Evolutionary conservation across 2,113 vertebrate species (phyloP), one percentile per base, ranked within the genome.

Genomic region (Bucco capensis): DNA sequence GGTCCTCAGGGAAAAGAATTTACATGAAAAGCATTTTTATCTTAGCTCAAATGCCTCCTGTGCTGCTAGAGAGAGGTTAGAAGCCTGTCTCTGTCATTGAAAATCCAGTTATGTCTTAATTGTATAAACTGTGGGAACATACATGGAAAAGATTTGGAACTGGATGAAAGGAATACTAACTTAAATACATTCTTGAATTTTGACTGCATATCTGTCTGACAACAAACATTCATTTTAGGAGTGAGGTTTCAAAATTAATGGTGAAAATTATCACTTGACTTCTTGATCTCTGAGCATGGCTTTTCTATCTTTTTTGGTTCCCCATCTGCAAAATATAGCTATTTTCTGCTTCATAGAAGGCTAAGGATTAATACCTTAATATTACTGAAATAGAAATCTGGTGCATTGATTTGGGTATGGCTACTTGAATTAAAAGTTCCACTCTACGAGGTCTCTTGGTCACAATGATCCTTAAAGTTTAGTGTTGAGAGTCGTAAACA

Each of bases 301-400:
- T 65, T 90, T 94, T 88, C 88, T 81, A 37, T 93, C 61, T 74
- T 66, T 35, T 91, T 91, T 64, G 46, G 27, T 12, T 93, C 53
- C 12, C 72, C 64, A 91, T 76, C 75, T 92, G 72, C 69, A 94
- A 94, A 86, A 88, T 80, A 71, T 33, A 42, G 61, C 33, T 90
- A 93, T 95, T 93, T 95, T 83, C 86, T 92, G 88, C 77, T 86
- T 92, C 83, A 93, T 8, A 84, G 62, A 53, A 93, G 33, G 30
- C 86, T 81, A 54, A 70, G 65, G 62, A 75, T 92, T 88, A 78
- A 82, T 90, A 81, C 64, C 18, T 89, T 51, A 80, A 30, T 86
- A 75, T 92, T 91, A 57, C 0, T 88, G 80, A 93, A 90, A 49
- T 40, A 69, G 66, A 4, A 5, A 1, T 74, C 76, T 78, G n/a